Evolutionary conservation across 2,797 vertebrate genomes (phyloP), one percentile per base, ranked within the genome.

Genomic region (Euthynnus affinis): DNA sequence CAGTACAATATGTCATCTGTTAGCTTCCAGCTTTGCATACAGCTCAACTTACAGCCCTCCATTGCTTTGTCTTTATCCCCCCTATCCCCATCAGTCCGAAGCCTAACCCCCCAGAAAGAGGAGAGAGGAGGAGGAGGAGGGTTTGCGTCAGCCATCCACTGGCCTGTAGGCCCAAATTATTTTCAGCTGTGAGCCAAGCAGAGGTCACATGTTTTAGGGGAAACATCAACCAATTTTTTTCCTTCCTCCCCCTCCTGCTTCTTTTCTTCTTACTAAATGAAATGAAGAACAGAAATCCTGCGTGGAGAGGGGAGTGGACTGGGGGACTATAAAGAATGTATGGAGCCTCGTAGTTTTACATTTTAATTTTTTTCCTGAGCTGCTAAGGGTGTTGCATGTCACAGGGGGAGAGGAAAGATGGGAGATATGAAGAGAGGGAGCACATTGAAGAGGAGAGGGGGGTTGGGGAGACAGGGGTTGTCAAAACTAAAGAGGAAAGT

Each of bases 101-200:
- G 55, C 60, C 72, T 57, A 53, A 56, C 82, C 83, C 87, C 83
- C 76, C 56, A 61, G 74, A 74, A 46, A 85, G 83, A 81, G 51
- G 20, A 29, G 60, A 74, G 49, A 46, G 69, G 55, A 83, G 74
- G 69, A 80, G 81, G 71, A 82, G 81, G 73, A 83, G 84, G 82
- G 86, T 87, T 89, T 90, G 88, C 79, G 32, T 90, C 87, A 91
- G 82, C 84, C 85, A 79, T 88, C 84, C 73, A 78, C 80, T 55
- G 79, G 87, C 87, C 86, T 89, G 87, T 74, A 88, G 90, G 76
- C 80, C 87, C 83, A 95, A 95, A 96, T 96, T 88, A 94, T 94
- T 95, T 94, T 95, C 95, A 96, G 94, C 93, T 96, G 94, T 92
- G 91, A 94, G 88, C 81, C 20, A 78, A 87, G 87, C 81, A 86